A percentile compares a stretch with the other conserved stretches of the same genome.
Conservation (phyloP, 2,113 vertebrate genomes). For the Odocoileus virginianus region DNA sequence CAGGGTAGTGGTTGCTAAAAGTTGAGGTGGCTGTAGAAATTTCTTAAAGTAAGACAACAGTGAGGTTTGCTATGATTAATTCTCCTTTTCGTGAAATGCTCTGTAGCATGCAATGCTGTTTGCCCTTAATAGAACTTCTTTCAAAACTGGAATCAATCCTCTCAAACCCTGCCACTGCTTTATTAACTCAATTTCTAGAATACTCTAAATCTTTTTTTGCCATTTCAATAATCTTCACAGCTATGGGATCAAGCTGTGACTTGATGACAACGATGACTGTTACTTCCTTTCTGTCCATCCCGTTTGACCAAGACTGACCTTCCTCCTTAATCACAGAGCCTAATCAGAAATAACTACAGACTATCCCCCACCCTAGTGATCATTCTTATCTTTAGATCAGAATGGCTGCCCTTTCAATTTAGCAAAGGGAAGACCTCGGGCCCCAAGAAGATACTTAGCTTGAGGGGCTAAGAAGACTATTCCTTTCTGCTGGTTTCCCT, state of each 20-base stretch:
- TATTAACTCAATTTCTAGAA: neutral
- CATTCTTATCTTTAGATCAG: neutral
- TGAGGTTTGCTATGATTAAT: neutral
- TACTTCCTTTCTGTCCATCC: neutral
- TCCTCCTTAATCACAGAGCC: neutral
- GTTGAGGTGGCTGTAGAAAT: neutral
- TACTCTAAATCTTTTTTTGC: neutral
- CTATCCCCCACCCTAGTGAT: neutral
- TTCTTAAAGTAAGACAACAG: neutral
- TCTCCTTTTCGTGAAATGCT: neutral
- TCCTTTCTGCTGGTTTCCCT: neutral
- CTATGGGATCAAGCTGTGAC: neutral
- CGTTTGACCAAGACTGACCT: neutral
- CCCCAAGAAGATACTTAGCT: neutral
- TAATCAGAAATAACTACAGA: neutral
- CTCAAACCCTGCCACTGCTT: neutral
- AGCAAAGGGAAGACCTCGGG: neutral
- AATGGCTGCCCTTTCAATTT: neutral
- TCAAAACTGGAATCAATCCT: neutral
- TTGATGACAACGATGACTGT: accelerated
- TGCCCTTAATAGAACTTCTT: neutral
- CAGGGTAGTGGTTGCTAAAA: neutral
- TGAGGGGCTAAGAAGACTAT: neutral
- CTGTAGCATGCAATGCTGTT: neutral
- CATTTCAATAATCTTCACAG: neutral